Evolutionary conservation across 2,113 vertebrate genomes (phyloP).

Genomic region (Murina feae): DNA sequence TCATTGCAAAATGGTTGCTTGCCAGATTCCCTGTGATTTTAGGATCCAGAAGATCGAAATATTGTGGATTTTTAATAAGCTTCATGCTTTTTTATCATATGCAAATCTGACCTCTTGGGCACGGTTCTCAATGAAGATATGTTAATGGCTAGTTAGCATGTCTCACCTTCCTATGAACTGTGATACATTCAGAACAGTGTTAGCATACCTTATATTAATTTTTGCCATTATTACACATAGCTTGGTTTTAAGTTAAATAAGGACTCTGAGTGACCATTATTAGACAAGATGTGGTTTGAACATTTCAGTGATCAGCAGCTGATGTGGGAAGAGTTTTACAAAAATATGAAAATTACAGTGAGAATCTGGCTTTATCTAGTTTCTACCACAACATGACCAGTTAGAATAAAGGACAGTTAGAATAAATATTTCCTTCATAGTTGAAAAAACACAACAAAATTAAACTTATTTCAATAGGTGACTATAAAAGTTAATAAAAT

Average conservation of each 20-base stretch:
- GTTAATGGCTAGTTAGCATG: not conserved
- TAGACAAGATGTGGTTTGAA: not conserved
- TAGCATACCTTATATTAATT: not conserved
- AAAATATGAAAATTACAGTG: not conserved
- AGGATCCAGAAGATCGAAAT: not conserved
- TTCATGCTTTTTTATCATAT: constrained; percentile 22
- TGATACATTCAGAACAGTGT: constrained; percentile 36
- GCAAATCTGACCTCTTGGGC: constrained; percentile 38
- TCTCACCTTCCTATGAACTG: not conserved
- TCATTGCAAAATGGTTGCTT: not conserved
- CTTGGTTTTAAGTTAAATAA: not conserved
- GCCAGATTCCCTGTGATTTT: not conserved
- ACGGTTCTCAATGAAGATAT: not conserved
- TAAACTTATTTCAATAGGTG: constrained; percentile 56
- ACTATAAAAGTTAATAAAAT: constrained; percentile 58
- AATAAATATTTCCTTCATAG: not conserved
- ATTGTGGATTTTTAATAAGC: not conserved
- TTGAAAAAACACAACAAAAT: not conserved
- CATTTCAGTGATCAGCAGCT: not conserved
- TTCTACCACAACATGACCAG: not conserved
- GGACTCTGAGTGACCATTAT: not conserved
- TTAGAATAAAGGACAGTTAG: not conserved
- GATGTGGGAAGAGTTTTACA: not conserved
- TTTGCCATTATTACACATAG: not conserved
- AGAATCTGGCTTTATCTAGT: not conserved